Evolutionary conservation across 2,888 invertebrate species (phyloP).

Genomic region (Scaptomyza tumidula): DNA sequence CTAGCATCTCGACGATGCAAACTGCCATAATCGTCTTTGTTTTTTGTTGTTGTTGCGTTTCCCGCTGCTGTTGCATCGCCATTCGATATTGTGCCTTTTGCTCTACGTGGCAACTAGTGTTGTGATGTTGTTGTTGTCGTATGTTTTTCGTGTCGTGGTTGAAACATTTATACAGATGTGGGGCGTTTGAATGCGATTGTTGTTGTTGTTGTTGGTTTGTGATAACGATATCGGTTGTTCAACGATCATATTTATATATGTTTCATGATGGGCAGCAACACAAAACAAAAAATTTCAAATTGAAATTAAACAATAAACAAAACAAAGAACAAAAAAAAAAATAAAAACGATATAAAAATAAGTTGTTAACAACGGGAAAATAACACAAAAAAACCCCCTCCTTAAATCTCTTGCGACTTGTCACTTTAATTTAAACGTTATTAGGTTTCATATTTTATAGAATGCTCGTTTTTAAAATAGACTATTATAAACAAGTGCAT

Average conservation of each 20-base stretch:
- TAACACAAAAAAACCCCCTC: neutral
- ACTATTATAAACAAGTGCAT: neutral
- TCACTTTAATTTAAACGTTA: neutral
- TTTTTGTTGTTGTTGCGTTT: constrained; percentile 30
- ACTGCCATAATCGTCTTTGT: constrained; percentile 61
- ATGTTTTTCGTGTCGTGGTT: constrained; percentile 49
- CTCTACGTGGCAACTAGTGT: constrained; percentile 65
- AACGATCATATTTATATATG: constrained; percentile 26
- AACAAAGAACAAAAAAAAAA: constrained; percentile 28
- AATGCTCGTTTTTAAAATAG: neutral
- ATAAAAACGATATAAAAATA: constrained; percentile 7
- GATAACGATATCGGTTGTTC: constrained; percentile 34
- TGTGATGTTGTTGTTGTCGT: constrained; percentile 42
- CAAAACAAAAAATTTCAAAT: constrained; percentile 42
- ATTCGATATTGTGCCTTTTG: constrained; percentile 43
- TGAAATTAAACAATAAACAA: constrained; percentile 35
- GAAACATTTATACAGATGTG: constrained; percentile 59
- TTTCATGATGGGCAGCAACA: constrained; percentile 48
- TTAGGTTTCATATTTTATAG: neutral
- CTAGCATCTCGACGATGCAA: constrained; percentile 37
- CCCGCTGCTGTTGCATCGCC: constrained; percentile 37
- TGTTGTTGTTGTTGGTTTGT: constrained; percentile 43
- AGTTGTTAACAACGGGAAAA: constrained; percentile 9
- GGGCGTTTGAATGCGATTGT: constrained; percentile 38
- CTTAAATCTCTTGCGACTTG: neutral